These are phyloP conservation scores for Scartelaos histophorus DNA, from an alignment of 2,113 vertebrate genomes.

Conservation along the genomic window DNA sequence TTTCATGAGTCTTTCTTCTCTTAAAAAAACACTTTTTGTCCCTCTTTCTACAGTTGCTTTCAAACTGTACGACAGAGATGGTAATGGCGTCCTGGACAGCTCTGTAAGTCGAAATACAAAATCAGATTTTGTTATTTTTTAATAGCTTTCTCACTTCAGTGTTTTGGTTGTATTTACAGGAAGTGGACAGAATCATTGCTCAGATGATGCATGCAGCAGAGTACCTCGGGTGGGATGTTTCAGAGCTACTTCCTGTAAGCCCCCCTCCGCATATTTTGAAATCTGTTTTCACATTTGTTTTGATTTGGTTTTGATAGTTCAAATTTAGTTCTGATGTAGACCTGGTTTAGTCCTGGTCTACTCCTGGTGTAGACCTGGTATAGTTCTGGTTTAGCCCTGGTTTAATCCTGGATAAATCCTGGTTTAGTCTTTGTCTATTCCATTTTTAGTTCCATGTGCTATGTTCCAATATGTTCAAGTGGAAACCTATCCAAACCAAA, in stretches of 20 bases:
- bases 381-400: no score
- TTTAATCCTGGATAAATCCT: neutral
- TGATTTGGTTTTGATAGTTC: neutral
- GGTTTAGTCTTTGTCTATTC: neutral
- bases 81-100: constrained; percentile 88
- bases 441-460: neutral
- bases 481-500: neutral
- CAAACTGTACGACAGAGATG: constrained; percentile 88
- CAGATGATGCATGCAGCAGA: constrained; percentile 92
- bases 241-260: constrained; percentile 87
- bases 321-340: no score
- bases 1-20: neutral
- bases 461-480: neutral
- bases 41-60: constrained; percentile 80
- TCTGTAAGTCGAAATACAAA: constrained; percentile 78
- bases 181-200: constrained; percentile 87
- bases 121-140: neutral
- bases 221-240: constrained; percentile 89
- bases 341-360: neutral
- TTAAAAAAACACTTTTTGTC: constrained; percentile 26
- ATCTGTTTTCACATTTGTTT: neutral
- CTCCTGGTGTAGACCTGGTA: neutral
- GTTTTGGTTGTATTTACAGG: constrained; percentile 64
- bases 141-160: neutral
- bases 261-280: neutral